Evolutionary conservation across 2,888 invertebrate species (phyloP).

Genomic region (Erpobdella octoculata): DNA sequence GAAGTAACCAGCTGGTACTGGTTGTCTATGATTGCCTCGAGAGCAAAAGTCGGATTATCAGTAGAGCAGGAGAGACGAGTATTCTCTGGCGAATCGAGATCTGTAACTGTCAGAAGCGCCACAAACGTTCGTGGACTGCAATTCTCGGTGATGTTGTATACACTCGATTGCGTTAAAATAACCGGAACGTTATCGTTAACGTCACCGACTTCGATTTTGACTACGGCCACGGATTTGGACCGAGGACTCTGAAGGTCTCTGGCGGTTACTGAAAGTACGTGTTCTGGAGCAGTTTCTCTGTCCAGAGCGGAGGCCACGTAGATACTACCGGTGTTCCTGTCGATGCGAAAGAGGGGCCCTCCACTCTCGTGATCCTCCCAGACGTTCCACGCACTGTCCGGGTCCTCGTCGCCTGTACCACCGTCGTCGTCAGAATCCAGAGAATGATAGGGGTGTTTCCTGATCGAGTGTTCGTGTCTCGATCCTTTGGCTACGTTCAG

Average conservation of each 20-base stretch:
- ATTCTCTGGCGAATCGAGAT: background rate
- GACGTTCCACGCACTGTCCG: background rate
- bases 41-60: background rate
- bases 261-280: slow-evolving; percentile 4
- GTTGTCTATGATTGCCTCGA: background rate
- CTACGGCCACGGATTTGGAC: slow-evolving; percentile 1
- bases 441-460: background rate
- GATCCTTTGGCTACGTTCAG: background rate
- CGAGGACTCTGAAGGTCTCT: background rate
- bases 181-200: slow-evolving; percentile 7
- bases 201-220: background rate
- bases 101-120: background rate
- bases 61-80: slow-evolving; percentile 6
- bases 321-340: background rate
- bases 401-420: background rate
- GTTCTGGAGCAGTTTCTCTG: background rate
- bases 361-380: slow-evolving; percentile 1
- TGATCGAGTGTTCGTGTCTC: background rate
- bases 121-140: background rate
- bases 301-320: background rate
- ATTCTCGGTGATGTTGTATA: background rate
- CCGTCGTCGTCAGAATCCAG: background rate
- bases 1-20: slow-evolving; percentile 7
- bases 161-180: background rate
- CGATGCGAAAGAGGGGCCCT: background rate